phyloP scores from a whole-genome alignment of 2,797 vertebrate genomes.

The Acridotheres tristis region DNA sequence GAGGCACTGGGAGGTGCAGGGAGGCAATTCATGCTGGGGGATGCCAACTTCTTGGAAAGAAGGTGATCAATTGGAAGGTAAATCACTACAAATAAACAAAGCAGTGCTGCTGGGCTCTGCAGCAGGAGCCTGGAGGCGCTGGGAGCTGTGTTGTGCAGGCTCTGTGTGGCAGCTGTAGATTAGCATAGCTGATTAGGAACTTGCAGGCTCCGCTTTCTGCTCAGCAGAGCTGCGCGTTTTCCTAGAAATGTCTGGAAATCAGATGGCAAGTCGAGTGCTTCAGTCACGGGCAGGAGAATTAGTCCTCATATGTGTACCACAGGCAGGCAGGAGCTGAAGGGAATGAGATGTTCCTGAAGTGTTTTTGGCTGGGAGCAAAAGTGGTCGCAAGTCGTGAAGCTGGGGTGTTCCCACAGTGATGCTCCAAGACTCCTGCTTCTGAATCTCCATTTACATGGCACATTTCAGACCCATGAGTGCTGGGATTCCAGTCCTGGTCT shows the following conservation, averaged over 20 bases:
- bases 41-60: not conserved
- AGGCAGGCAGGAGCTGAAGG: not conserved
- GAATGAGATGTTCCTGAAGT: not conserved
- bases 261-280: not conserved
- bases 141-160: not conserved
- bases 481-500: not conserved
- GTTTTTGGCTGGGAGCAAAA: not conserved
- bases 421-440: not conserved
- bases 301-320: not conserved
- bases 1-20: not conserved
- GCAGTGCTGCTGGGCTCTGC: not conserved
- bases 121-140: not conserved
- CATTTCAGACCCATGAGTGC: rapidly evolving
- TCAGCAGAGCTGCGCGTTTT: not conserved
- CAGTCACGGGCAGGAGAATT: not conserved
- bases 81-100: constrained; percentile 3
- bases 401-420: not conserved
- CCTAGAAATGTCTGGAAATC: constrained; percentile 35
- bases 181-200: constrained; percentile 35
- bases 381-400: not conserved
- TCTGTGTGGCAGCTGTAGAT: not conserved
- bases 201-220: not conserved
- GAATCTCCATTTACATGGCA: not conserved
- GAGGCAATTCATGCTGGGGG: not conserved
- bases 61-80: not conserved